phyloP scores from a whole-genome alignment of 2,797 vertebrate species.

The Apodemus agrarius region DNA sequence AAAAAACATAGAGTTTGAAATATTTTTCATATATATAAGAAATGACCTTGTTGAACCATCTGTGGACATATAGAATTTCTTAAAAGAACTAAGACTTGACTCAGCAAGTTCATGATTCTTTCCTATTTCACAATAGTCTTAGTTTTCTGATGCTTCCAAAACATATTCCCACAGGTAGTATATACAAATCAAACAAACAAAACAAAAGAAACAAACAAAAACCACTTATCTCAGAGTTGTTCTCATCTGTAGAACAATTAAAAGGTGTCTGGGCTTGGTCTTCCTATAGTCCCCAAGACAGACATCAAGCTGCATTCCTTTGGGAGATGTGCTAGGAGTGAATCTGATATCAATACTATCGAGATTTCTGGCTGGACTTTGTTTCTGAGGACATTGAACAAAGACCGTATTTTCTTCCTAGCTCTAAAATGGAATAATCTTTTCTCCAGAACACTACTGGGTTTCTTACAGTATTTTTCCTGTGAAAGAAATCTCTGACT shows the following conservation, averaged over 20 bases:
- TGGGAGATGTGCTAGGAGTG: neutral
- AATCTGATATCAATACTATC: neutral
- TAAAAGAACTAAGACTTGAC: neutral
- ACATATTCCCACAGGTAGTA: neutral
- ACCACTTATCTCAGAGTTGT: neutral
- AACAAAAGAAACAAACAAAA: neutral
- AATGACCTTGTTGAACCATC: neutral
- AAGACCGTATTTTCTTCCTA: neutral
- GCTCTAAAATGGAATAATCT: neutral
- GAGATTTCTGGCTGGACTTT: neutral
- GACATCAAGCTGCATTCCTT: neutral
- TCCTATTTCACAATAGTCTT: neutral
- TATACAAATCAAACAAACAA: neutral
- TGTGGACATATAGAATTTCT: neutral
- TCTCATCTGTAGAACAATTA: neutral
- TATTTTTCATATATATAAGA: neutral
- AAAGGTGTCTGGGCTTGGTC: accelerated
- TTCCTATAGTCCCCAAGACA: neutral
- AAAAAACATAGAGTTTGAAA: neutral
- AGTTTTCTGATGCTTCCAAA: neutral
- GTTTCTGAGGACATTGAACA: neutral
- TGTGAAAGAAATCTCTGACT: neutral
- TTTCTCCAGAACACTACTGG: neutral
- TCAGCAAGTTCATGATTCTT: neutral
- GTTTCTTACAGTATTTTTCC: neutral